phyloP scores from a whole-genome alignment of 2,797 vertebrate genomes.

The Danio kyathit region DNA sequence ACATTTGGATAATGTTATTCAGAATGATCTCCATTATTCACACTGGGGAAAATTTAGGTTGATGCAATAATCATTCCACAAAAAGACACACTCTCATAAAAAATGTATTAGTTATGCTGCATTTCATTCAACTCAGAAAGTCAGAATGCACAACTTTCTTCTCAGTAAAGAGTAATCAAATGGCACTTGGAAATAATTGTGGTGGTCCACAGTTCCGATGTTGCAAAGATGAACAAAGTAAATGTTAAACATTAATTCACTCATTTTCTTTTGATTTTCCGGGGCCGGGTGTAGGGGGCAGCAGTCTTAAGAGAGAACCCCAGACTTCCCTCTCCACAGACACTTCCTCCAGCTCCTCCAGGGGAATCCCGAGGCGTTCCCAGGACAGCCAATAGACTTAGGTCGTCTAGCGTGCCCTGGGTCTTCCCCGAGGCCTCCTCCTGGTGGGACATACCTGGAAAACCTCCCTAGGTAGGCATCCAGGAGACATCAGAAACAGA shows the following conservation, averaged over 20 bases:
- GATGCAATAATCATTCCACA: neutral
- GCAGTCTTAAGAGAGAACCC: no score
- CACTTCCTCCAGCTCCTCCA: no score
- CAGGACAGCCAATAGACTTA: no score
- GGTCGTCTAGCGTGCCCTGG: no score
- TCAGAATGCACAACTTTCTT: neutral
- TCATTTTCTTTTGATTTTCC: no score
- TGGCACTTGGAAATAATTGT: neutral
- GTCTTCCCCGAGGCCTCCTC: no score
- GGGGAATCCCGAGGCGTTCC: no score
- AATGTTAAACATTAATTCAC: neutral
- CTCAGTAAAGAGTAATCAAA: neutral
- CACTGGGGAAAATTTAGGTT: neutral
- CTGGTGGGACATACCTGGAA: no score
- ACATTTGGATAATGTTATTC: constrained; percentile 13
- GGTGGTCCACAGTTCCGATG: neutral
- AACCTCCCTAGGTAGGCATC: no score
- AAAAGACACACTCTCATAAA: neutral
- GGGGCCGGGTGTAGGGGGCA: no score
- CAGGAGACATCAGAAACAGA: no score
- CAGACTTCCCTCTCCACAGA: no score
- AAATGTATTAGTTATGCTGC: neutral
- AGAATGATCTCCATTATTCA: neutral
- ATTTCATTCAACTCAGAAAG: neutral
- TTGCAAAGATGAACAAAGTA: neutral